phyloP scores from a whole-genome alignment of 2,888 invertebrate species.

The Pristionchus japonicus region DNA sequence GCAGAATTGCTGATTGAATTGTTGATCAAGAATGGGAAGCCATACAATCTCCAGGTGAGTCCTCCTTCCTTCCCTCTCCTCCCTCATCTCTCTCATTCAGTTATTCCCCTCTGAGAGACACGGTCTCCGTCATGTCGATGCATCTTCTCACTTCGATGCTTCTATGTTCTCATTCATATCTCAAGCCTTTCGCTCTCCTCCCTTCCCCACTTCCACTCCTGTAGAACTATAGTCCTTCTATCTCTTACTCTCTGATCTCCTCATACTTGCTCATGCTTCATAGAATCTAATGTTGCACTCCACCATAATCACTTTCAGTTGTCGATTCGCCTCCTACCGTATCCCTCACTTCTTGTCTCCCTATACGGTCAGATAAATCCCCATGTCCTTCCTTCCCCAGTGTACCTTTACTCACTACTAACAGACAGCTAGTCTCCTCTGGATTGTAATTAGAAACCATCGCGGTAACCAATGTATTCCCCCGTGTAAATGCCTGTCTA shows the following conservation, averaged over 20 bases:
- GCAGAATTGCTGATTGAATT: constrained; percentile 91
- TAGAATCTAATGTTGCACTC: not conserved
- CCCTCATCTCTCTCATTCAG: constrained; percentile 72
- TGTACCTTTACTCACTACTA: not conserved
- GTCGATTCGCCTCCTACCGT: constrained; percentile 25
- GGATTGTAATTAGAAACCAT: not conserved
- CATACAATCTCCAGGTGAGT: constrained; percentile 88
- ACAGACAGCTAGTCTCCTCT: not conserved
- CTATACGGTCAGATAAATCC: not conserved
- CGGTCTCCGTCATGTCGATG: constrained; percentile 89
- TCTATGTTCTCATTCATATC: constrained; percentile 81
- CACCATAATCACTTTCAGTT: constrained; percentile 20
- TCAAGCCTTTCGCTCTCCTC: constrained; percentile 46
- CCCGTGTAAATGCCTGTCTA: constrained; percentile 4
- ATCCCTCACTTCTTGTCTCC: too few species aligned
- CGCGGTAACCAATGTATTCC: not conserved
- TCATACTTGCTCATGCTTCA: constrained; percentile 11
- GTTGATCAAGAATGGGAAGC: constrained; percentile 93
- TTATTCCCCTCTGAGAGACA: constrained; percentile 97
- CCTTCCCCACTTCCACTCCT: not conserved
- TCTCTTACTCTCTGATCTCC: too few species aligned
- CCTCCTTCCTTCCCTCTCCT: not conserved
- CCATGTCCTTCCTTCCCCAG: constrained; percentile 28
- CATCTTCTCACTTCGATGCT: constrained; percentile 94
- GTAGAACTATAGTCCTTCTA: not conserved